Percentiles rank a stretch among this genome's conserved stretches.
Evolutionary conservation across 2,888 invertebrate species (phyloP).

Genomic region (Dasypogon diadema): DNA sequence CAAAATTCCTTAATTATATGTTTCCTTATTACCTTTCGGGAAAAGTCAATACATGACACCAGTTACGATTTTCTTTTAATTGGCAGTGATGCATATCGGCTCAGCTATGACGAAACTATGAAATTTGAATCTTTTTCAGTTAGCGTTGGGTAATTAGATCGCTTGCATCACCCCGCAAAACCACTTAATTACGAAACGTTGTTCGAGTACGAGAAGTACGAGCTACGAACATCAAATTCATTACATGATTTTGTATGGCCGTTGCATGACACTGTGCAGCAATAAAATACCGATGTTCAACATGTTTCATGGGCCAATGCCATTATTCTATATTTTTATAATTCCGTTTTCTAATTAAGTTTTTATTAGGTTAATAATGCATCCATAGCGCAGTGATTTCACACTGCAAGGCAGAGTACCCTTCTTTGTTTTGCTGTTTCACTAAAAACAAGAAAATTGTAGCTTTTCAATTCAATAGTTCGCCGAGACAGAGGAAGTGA

Average conservation of each 20-base stretch:
- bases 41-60: not conserved
- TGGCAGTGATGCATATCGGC: constrained; percentile 41
- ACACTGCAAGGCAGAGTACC: too few relatives aligned
- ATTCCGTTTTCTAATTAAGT: constrained; percentile 25
- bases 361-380: constrained; percentile 23
- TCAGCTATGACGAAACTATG: constrained; percentile 35
- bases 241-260: constrained; percentile 3
- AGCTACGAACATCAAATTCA: constrained; percentile 9
- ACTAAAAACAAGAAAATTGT: too few relatives aligned
- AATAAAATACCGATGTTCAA: not conserved
- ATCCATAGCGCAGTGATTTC: not conserved
- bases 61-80: not conserved
- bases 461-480: too few relatives aligned
- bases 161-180: constrained; percentile 42
- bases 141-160: constrained; percentile 46
- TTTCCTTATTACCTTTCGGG: not conserved
- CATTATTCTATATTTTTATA: constrained; percentile 36
- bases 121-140: constrained; percentile 46
- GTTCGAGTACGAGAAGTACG: not conserved
- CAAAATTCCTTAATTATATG: too few relatives aligned
- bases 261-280: constrained; percentile 9
- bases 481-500: too few relatives aligned
- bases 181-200: constrained; percentile 45
- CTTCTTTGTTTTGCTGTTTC: too few relatives aligned
- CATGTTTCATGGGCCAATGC: constrained; percentile 37